Evolutionary conservation across 2,113 vertebrate genomes (phyloP).

Genomic region (Patagioenas fasciata): DNA sequence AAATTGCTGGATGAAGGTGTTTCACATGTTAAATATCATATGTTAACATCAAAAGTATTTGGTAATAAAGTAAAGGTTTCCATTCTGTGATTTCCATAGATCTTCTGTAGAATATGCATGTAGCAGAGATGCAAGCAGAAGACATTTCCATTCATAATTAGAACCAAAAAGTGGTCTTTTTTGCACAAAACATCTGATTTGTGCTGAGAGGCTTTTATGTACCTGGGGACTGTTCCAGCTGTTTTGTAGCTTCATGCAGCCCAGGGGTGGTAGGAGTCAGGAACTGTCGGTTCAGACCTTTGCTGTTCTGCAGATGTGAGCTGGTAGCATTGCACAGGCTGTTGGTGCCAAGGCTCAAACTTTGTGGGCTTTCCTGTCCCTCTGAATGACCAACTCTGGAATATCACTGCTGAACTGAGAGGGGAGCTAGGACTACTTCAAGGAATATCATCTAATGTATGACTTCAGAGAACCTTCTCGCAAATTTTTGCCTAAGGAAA

Average conservation of each 20-base stretch:
- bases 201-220: neutral
- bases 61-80: neutral
- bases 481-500: neutral
- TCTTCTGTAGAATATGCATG: neutral
- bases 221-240: neutral
- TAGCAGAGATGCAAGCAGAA: neutral
- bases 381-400: neutral
- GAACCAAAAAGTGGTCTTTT: neutral
- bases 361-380: constrained; percentile 1
- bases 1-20: neutral
- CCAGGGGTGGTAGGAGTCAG: neutral
- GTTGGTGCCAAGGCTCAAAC: neutral
- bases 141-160: neutral
- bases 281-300: neutral
- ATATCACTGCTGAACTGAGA: neutral
- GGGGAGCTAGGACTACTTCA: neutral
- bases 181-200: neutral
- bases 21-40: neutral
- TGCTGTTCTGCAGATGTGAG: neutral
- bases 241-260: neutral
- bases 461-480: neutral
- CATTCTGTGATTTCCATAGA: neutral
- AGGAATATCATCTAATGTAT: neutral
- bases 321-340: neutral
- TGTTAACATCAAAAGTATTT: neutral